phyloP scores from a whole-genome alignment of 2,888 invertebrate species.

The Trilocha varians region DNA sequence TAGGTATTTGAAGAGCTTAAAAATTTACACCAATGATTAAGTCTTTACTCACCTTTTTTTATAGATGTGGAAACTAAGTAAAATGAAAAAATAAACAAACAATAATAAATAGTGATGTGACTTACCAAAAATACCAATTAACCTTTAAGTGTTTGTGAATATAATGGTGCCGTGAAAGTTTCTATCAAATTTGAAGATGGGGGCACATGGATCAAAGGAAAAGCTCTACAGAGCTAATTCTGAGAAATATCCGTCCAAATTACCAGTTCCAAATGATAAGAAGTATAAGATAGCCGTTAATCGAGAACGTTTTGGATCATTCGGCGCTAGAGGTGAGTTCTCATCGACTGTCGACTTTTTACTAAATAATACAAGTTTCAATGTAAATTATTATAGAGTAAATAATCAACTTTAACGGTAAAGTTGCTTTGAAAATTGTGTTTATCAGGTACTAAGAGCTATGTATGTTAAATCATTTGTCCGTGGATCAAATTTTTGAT shows the following conservation, averaged over 20 bases:
- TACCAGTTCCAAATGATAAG: slow-evolving; percentile 71
- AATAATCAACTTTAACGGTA: no score
- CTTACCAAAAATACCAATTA: slow-evolving; percentile 22
- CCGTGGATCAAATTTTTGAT: no score
- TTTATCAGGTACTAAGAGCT: no score
- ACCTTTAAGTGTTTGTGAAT: neutral
- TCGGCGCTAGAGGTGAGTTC: slow-evolving; percentile 77
- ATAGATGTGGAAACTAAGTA: slow-evolving; percentile 14
- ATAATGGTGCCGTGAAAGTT: slow-evolving; percentile 39
- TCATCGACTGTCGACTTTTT: neutral
- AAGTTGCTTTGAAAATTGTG: no score
- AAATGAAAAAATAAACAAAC: slow-evolving; percentile 9
- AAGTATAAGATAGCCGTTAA: slow-evolving; percentile 75
- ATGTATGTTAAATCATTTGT: no score
- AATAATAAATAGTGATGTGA: slow-evolving; percentile 37
- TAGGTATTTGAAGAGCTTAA: neutral
- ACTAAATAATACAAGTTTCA: no score
- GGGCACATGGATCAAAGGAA: slow-evolving; percentile 84
- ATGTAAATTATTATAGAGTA: no score
- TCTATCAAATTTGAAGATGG: slow-evolving; percentile 74
- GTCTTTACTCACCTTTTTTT: neutral
- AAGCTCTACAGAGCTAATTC: slow-evolving; percentile 79
- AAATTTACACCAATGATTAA: neutral
- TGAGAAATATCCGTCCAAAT: slow-evolving; percentile 72
- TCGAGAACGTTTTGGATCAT: slow-evolving; percentile 79